Evolutionary conservation across 2,113 vertebrate species (phyloP).

Genomic region (Rutilus rutilus): DNA sequence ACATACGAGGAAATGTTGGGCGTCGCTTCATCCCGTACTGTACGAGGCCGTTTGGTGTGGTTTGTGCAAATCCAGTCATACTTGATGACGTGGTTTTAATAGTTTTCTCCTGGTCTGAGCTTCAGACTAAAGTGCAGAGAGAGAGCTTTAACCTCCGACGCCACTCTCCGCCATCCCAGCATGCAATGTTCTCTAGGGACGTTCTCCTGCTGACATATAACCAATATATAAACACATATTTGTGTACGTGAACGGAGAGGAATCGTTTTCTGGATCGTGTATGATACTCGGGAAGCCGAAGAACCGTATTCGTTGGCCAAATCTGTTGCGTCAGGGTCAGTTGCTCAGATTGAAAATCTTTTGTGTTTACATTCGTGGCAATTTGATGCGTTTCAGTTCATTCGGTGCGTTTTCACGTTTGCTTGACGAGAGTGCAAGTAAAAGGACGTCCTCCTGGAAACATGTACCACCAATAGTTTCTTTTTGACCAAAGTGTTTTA

Average conservation of each 20-base stretch:
- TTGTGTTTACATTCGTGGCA: not conserved
- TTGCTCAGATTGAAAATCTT: not conserved
- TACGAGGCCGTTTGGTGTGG: not conserved
- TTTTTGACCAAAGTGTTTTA: slow-evolving; percentile 56
- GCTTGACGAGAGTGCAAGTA: not conserved
- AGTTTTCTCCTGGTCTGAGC: slow-evolving; percentile 28
- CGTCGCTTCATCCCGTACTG: not conserved
- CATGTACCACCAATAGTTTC: not conserved
- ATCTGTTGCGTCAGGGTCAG: not conserved
- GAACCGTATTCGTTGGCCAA: not conserved
- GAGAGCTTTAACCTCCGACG: slow-evolving; percentile 60
- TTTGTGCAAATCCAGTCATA: not conserved
- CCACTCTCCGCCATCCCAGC: slow-evolving; percentile 64
- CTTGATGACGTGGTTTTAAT: not conserved
- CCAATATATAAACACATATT: slow-evolving; percentile 1
- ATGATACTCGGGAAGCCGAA: not conserved
- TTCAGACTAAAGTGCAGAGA: slow-evolving; percentile 17
- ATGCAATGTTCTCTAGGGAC: slow-evolving; percentile 58
- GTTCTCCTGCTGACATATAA: slow-evolving; percentile 35
- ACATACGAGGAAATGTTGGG: not conserved
- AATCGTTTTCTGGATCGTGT: not conserved
- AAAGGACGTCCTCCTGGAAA: not conserved
- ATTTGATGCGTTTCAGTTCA: not conserved
- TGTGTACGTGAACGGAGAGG: not conserved
- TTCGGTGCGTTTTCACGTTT: not conserved